Base-by-base conservation (phyloP, 2,888 invertebrate species). In the Linnaemya tessellans region DNA sequence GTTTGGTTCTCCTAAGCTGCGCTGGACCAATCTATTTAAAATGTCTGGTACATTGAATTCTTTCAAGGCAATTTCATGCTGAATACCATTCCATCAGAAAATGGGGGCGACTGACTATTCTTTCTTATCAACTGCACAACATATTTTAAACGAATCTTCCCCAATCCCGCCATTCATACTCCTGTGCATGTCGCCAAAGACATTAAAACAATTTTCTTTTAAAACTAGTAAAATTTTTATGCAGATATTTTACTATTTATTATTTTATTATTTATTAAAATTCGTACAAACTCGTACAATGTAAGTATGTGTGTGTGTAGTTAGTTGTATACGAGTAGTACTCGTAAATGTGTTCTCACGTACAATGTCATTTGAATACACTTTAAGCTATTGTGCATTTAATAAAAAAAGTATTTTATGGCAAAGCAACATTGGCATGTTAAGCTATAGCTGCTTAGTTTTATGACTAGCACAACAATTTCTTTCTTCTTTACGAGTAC, bases 391-490 rank as follows among this genome's bases (percentile, higher is more conserved):
- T n/a, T 70, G 41, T 51, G 70, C 56, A 70, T 25, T 70, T 71
- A 13, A 58, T 13, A 58, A 58, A 56, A 5, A 51, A 7, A 51
- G n/a, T 38, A 51, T 15, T 51, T 22, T 25, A 43, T 18, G 30
- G 4, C 11, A 65, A 54, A 60, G 3, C 4, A 38, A 38, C 35
- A 22, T 35, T 58, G 58, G 67, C 20, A 46, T 49, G 41, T 56
- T 67, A 38, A 38, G 43, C 30, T 74, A 62, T 62, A 18, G 30
- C 41, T 62, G 38, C 15, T 64, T 64, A 64, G 38, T 73, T 81
- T 65, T 68, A 68, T 67, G 56, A 64, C 35, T 22, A 67, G 46
- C 60, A 46, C 70, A 70, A 77, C 49, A 60, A 22, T 65, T 75
- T 65, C 20, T 46, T 51, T 62, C 7, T 49, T 68, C 46, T 56